phyloP scores from a whole-genome alignment of 1,140 invertebrate species.

The Ruditapes philippinarum region DNA sequence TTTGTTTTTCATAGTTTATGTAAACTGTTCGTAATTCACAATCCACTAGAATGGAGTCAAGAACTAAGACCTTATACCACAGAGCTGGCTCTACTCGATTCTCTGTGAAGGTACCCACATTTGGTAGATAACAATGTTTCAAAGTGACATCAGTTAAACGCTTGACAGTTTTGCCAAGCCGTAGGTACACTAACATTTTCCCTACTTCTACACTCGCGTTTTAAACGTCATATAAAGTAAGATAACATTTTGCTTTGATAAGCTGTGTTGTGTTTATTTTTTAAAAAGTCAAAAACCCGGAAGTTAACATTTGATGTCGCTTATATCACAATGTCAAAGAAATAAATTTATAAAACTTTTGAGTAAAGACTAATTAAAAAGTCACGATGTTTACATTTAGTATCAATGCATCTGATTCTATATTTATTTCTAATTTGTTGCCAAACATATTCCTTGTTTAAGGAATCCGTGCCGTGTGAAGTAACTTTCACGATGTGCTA shows the following conservation, averaged over 20 bases:
- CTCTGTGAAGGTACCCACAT: conserved; percentile 20
- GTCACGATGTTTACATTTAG: too few species aligned
- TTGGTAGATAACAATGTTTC: conserved; percentile 26
- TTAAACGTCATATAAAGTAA: neutral
- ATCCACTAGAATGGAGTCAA: conserved; percentile 49
- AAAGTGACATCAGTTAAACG: conserved; percentile 32
- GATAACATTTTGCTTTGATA: neutral
- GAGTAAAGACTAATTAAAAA: too few species aligned
- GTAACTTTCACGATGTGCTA: neutral
- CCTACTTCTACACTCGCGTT: neutral
- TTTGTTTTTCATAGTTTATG: neutral
- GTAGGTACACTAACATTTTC: conserved; percentile 48
- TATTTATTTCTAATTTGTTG: too few species aligned
- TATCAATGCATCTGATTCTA: too few species aligned
- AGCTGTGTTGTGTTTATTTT: too few species aligned
- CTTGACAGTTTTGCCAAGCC: neutral
- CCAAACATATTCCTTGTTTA: too few species aligned
- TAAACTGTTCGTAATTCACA: conserved; percentile 44
- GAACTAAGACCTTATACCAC: conserved; percentile 52
- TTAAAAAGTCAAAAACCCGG: neutral
- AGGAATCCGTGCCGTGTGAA: too few species aligned
- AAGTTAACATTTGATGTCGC: neutral
- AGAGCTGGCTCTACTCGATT: conserved; percentile 48
- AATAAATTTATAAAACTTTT: too few species aligned
- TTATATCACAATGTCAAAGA: neutral